phyloP scores from a whole-genome alignment of 2,113 vertebrate species.

The Gracilinanus agilis region DNA sequence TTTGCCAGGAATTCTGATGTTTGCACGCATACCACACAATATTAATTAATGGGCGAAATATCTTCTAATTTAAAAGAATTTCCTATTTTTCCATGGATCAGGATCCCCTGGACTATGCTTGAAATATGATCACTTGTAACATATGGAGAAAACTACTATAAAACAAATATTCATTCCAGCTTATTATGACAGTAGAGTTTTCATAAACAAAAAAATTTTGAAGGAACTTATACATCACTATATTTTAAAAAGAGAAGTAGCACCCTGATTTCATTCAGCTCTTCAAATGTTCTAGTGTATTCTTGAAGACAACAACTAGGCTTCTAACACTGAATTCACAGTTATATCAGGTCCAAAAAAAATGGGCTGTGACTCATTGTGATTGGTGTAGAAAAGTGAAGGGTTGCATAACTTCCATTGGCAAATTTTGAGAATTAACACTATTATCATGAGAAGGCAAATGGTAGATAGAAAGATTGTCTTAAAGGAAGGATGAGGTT shows the following conservation, averaged over 20 bases:
- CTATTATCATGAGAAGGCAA: too few species aligned
- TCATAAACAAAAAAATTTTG: neutral
- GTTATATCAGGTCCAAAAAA: too few species aligned
- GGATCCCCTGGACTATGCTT: neutral
- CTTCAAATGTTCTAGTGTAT: neutral
- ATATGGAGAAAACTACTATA: neutral
- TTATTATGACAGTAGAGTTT: neutral
- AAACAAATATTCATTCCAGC: neutral
- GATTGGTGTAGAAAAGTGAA: too few species aligned
- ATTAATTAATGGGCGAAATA: neutral
- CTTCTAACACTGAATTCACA: too few species aligned
- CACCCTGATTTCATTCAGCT: neutral
- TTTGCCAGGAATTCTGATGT: neutral
- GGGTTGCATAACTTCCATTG: too few species aligned
- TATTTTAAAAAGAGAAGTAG: neutral
- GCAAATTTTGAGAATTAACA: too few species aligned
- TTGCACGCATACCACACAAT: neutral
- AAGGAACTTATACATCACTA: fast-evolving
- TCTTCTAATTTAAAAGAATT: neutral
- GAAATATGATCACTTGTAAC: neutral
- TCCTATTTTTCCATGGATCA: neutral
- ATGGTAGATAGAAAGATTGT: too few species aligned
- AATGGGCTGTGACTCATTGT: too few species aligned
- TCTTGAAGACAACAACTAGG: too few species aligned
- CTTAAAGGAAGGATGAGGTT: too few species aligned